Base-by-base conservation (phyloP, 2,888 invertebrate species). In the Proisotoma minuta region DNA sequence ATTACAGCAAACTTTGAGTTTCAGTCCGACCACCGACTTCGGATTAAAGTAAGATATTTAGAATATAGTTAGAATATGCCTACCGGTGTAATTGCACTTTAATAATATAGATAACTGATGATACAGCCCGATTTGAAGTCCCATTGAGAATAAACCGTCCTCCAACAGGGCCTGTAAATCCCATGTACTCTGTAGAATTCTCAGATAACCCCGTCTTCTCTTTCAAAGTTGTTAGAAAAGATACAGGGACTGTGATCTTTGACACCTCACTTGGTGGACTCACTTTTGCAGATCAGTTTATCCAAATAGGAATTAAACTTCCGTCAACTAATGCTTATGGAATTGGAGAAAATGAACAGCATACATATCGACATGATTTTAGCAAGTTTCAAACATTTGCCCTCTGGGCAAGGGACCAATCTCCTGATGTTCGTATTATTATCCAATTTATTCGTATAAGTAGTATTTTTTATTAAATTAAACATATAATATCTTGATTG, bases 331-430 rank as follows among this genome's bases (percentile, higher is more conserved):
- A 79, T 69, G 72, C 77, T 12, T 81, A 79, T 67, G 81, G 81
- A 0, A 75, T 81, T 57, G 80, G 80, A 3, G 81, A 81, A 68
- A 77, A 79, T 68, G 73, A 75, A 2, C 79, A 79, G 65, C 64
- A 65, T 0, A 72, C 74, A 1, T 77, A 12, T n/a, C 15, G 43
- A n/a, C 79, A 79, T 59, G 73, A 75, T 54, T 70, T 79, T 51
- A 67, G 74, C 22, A 52, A 58, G 34, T 63, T 65, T 29, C 57
- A 59, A 1, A 68, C 61, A 3, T 71, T 54, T 40, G 26, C 57
- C 1, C 49, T 73, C 2, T 73, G 62, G 57, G 63, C 47, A 15
- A 43, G 64, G 3, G 73, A 69, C 58, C 65, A 69, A 24, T 59
- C 68, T n/a, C 71, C 73, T 57, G 15, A 43, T n/a, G 43, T 43